Base-by-base conservation (phyloP, 2,797 vertebrate genomes). In the Oceanodroma leucorhoa region DNA sequence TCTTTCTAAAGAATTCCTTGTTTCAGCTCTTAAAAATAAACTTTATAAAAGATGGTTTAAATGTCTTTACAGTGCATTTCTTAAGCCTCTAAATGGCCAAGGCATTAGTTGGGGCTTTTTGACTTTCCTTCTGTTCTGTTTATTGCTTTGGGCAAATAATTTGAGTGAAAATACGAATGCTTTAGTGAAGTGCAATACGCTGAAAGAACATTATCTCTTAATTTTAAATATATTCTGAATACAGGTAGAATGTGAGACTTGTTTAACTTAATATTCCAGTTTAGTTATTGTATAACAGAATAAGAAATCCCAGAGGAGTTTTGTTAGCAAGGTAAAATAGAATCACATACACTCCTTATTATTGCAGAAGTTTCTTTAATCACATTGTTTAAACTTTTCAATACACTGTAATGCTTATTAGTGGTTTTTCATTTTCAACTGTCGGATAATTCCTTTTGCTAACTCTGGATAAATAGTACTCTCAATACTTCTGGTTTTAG, bases 361-460 rank as follows among this genome's bases (percentile, higher is more conserved):
- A 97, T 97, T 96, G 96, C 97, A 96, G 85, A 97, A 97, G 97
- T 97, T 98, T 96, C 95, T 94, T 97, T 98, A 97, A 98, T 97
- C 97, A 80, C 81, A 94, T 97, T 98, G 95, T 96, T 98, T 97
- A 97, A 97, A 98, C 94, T 97, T 97, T 97, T 96, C 98, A 98
- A 98, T 98, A 97, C 97, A 88, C 88, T 67, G 32, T 95, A 96
- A 95, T 97, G 92, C 96, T 97, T 96, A 97, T 98, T 98, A 98
- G 97, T 96, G 96, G 94, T 95, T 97, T 98, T 98, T 98, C 96
- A 98, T 98, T 98, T 98, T 95, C 95, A 95, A 46, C 96, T 97
- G 97, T 97, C 97, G 93, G 96, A 97, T 98, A 97, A 98, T 97
- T 96, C 96, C 87, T 97, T 98, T 97, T 94, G 87, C 96, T 97